phyloP scores from a whole-genome alignment of 2,888 invertebrate species.

The Pemphredon lugubris region DNA sequence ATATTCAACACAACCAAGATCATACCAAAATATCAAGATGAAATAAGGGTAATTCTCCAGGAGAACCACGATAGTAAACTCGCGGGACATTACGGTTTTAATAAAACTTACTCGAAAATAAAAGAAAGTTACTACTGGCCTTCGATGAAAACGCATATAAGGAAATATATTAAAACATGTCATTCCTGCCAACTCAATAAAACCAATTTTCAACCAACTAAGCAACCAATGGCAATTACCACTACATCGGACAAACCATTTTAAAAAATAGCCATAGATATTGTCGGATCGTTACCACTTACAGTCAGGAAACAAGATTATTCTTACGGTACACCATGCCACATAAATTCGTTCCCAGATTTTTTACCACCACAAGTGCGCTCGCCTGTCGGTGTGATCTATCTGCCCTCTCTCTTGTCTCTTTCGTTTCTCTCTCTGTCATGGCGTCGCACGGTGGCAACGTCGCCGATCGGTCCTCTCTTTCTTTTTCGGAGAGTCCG shows the following conservation, averaged over 20 bases:
- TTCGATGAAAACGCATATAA: slow-evolving; percentile 6
- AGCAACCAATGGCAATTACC: neutral
- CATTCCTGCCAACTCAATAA: neutral
- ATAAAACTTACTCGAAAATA: slow-evolving; percentile 1
- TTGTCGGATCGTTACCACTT: neutral
- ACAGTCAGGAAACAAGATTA: neutral
- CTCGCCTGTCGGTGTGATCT: no score
- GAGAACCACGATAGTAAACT: slow-evolving; percentile 11
- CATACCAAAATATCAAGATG: neutral
- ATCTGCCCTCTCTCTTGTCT: no score
- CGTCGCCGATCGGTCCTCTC: no score
- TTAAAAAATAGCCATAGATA: neutral
- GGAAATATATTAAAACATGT: neutral
- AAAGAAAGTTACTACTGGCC: slow-evolving; percentile 15
- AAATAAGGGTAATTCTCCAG: neutral
- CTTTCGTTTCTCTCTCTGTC: no score
- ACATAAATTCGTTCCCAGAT: no score
- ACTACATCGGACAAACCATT: neutral
- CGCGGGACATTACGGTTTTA: no score
- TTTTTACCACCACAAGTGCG: no score
- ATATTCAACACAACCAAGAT: slow-evolving; percentile 1
- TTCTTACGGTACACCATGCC: neutral
- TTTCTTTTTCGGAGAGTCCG: no score
- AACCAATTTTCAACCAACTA: neutral
- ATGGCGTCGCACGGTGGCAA: no score